phyloP scores from a whole-genome alignment of 1,140 invertebrate genomes.

The Tetragnatha versicolor region DNA sequence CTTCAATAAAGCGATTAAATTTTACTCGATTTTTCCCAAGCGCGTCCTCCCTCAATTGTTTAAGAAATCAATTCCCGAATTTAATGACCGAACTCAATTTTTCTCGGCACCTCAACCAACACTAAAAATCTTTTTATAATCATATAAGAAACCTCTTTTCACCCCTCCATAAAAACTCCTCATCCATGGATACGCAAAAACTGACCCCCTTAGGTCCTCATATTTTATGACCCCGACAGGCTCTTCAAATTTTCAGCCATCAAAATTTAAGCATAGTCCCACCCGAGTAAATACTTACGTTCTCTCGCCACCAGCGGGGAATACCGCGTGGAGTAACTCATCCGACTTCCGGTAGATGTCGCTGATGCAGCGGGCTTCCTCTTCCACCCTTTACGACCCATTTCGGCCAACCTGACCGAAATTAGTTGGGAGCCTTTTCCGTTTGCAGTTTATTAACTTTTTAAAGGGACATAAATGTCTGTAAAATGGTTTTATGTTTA shows the following conservation, averaged over 20 bases:
- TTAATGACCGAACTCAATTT: too few relatives aligned
- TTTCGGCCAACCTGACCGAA: conserved; percentile 28
- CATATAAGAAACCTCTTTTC: background rate
- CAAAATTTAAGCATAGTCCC: conserved; percentile 16
- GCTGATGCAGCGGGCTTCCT: conserved; percentile 10
- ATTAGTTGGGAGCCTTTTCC: conserved; percentile 36
- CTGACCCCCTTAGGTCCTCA: background rate
- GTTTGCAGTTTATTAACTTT: conserved; percentile 43
- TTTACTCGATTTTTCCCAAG: too few relatives aligned
- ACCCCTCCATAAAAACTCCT: conserved; percentile 4
- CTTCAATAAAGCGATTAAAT: too few relatives aligned
- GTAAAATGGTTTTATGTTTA: conserved; percentile 45
- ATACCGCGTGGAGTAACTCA: conserved; percentile 7
- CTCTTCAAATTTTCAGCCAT: conserved; percentile 17
- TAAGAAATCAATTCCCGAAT: too few relatives aligned
- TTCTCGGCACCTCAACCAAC: too few relatives aligned
- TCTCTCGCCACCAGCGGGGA: background rate
- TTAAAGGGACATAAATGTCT: conserved; percentile 43
- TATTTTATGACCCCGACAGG: conserved; percentile 28
- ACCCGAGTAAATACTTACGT: conserved; percentile 14
- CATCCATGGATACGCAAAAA: background rate
- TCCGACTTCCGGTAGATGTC: conserved; percentile 34
- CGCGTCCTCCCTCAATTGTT: too few relatives aligned
- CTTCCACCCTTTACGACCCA: conserved; percentile 27
- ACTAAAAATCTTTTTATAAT: background rate